A percentile compares a stretch with the other conserved stretches of the same genome.
These are phyloP conservation scores for Drosophila mercatorum DNA, from an alignment of 2,888 invertebrate species.

Conservation along the genomic window DNA sequence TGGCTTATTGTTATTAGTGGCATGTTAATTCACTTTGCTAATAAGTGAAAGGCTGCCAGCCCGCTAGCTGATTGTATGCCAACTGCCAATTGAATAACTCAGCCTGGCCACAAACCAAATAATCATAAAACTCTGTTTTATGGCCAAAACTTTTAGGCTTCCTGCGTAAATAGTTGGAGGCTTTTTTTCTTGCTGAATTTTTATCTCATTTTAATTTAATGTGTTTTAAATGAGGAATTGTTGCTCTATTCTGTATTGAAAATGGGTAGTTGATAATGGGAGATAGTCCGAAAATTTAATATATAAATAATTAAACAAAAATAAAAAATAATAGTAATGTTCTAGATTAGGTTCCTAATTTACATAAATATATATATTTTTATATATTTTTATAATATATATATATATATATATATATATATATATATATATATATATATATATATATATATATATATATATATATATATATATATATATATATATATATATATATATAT, in stretches of 20 bases:
- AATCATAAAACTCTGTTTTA: conserved; percentile 19
- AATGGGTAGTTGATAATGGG: neutral
- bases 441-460: neutral
- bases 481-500: neutral
- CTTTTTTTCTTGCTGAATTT: neutral
- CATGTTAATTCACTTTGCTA: conserved; percentile 76
- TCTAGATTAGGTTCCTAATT: neutral
- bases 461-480: neutral
- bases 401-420: neutral
- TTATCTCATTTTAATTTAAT: neutral
- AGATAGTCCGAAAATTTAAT: neutral
- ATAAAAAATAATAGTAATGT: too few relatives aligned
- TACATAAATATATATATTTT: neutral
- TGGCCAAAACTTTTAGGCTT: neutral
- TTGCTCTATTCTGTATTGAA: neutral
- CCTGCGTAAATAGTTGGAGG: conserved; percentile 3
- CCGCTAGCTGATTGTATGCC: conserved; percentile 8
- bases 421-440: neutral
- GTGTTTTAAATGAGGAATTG: neutral
- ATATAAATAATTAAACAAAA: too few relatives aligned
- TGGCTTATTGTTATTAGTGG: conserved; percentile 57
- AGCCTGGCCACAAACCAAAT: conserved; percentile 18
- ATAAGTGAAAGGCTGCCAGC: conserved; percentile 68
- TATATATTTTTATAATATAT: neutral
- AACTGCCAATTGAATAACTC: conserved; percentile 35